phyloP scores from a whole-genome alignment of 1,140 invertebrate genomes.

The Idris sp. region DNA sequence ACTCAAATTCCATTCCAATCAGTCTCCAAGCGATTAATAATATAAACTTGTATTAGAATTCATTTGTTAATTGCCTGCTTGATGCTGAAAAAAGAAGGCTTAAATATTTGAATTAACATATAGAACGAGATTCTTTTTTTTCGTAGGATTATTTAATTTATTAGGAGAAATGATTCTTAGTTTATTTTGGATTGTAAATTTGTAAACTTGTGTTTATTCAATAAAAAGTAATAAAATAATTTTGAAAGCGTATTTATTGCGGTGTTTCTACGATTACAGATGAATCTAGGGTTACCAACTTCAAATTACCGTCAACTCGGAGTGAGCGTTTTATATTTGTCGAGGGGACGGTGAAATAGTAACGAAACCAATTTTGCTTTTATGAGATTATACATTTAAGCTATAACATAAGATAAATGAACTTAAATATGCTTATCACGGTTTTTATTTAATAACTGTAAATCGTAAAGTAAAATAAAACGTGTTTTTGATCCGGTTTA shows the following conservation, averaged over 20 bases:
- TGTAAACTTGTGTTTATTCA: too few species aligned
- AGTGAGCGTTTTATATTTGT: conserved; percentile 20
- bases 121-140: too few species aligned
- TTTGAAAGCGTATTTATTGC: background rate
- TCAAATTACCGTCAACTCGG: conserved; percentile 9
- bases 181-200: too few species aligned
- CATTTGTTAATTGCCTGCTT: too few species aligned
- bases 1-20: conserved; percentile 67
- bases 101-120: too few species aligned
- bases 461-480: too few species aligned
- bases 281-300: conserved; percentile 22
- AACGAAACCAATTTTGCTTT: conserved; percentile 41
- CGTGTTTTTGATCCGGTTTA: too few species aligned
- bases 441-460: conserved; percentile 26
- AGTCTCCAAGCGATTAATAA: too few species aligned
- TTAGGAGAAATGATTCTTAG: too few species aligned
- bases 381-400: conserved; percentile 49
- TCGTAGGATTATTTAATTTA: too few species aligned
- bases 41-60: too few species aligned
- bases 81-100: too few species aligned
- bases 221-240: background rate
- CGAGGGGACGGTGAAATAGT: conserved; percentile 28
- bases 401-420: conserved; percentile 38
- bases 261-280: conserved; percentile 11
- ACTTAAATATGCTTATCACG: conserved; percentile 45